Evolutionary conservation across 2,113 vertebrate genomes (phyloP).

Genomic region (Seriola aureovittata): DNA sequence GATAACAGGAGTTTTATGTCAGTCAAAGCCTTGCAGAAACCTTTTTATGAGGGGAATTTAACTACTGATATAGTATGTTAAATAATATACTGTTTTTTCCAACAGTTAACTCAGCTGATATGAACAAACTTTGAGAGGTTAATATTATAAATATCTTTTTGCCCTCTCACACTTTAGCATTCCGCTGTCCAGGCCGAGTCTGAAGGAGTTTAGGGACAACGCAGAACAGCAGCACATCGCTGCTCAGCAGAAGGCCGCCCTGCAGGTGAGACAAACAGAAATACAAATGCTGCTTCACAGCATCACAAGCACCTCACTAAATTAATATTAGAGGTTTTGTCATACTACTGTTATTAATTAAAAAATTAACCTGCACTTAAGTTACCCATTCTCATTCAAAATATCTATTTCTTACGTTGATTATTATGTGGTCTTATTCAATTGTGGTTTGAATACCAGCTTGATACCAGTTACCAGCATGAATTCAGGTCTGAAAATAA

Average conservation of each 20-base stretch:
- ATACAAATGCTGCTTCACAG: not conserved
- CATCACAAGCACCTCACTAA: not conserved
- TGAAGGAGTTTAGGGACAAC: slow-evolving; percentile 94
- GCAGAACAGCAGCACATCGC: slow-evolving; percentile 97
- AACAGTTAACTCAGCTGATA: not conserved
- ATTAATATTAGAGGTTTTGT: not conserved
- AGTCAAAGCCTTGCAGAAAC: not conserved
- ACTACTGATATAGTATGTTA: not conserved
- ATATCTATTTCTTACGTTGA: too few relatives aligned
- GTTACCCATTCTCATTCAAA: too few relatives aligned
- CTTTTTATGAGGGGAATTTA: not conserved
- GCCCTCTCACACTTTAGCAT: slow-evolving; percentile 80
- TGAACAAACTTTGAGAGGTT: not conserved
- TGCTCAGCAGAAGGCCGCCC: slow-evolving; percentile 96
- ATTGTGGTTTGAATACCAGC: too few relatives aligned
- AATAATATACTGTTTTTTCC: not conserved
- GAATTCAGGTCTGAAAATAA: too few relatives aligned
- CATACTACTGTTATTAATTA: not conserved
- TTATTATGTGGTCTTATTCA: too few relatives aligned
- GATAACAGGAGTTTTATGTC: not conserved
- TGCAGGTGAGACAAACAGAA: slow-evolving; percentile 87
- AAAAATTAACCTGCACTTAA: too few relatives aligned
- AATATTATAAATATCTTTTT: not conserved
- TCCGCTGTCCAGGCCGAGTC: slow-evolving; percentile 87
- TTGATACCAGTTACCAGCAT: too few relatives aligned